Conservation (phyloP, 2,797 vertebrate species). For the Chiloscyllium punctatum region DNA sequence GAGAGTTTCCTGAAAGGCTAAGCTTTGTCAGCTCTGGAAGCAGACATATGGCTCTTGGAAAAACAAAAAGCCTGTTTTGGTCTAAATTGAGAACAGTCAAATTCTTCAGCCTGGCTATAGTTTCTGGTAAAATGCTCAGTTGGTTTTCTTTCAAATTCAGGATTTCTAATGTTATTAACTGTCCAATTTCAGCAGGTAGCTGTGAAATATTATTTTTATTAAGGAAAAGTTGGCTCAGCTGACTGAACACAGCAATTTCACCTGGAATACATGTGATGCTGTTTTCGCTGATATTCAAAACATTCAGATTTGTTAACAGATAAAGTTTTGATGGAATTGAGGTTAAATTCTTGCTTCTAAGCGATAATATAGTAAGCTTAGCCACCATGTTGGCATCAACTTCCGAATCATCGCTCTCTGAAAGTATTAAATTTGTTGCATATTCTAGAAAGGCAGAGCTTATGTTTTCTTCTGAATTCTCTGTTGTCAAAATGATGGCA, state of each 20-base stretch:
- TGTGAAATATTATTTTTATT: conserved; percentile 47
- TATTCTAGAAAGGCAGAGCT: neutral
- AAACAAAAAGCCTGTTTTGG: conserved; percentile 47
- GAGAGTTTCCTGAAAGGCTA: conserved; percentile 49
- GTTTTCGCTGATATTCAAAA: conserved; percentile 50
- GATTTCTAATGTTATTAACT: conserved; percentile 49
- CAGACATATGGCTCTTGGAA: conserved; percentile 52
- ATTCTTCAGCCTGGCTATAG: conserved; percentile 46
- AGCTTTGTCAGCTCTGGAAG: conserved; percentile 50
- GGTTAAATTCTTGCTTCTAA: conserved; percentile 50
- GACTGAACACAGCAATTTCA: conserved; percentile 47
- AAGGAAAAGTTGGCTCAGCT: conserved; percentile 46
- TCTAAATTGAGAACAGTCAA: conserved; percentile 47
- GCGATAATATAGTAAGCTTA: conserved; percentile 51
- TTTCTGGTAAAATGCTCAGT: conserved; percentile 45
- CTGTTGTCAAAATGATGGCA: neutral
- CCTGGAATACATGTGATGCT: conserved; percentile 44
- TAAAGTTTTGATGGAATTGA: conserved; percentile 51
- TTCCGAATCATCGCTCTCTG: conserved; percentile 41
- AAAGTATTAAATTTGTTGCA: neutral
- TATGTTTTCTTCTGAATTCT: neutral
- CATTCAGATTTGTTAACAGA: conserved; percentile 48
- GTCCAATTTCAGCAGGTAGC: conserved; percentile 48
- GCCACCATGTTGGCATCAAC: conserved; percentile 43
- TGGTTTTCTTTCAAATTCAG: conserved; percentile 50